These are phyloP conservation scores for Pardosa pseudoannulata DNA, from an alignment of 2,888 invertebrate genomes.

Conservation along the genomic window DNA sequence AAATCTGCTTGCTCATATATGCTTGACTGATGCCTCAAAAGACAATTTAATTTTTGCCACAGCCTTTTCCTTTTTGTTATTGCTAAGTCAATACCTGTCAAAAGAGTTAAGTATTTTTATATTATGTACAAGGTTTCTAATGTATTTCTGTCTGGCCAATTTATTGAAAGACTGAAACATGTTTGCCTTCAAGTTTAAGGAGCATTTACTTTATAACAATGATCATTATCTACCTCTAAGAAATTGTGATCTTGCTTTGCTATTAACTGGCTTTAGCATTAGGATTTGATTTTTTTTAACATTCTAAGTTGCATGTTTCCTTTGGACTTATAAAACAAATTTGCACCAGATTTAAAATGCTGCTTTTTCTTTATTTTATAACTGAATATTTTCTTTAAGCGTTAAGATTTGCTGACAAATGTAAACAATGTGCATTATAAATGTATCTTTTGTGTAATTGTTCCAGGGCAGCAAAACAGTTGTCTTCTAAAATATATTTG, in stretches of 20 bases:
- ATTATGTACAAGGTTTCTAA: too few relatives aligned
- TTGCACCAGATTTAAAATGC: slow-evolving; percentile 59
- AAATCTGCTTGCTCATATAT: too few relatives aligned
- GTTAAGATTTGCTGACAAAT: slow-evolving; percentile 26
- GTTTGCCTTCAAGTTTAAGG: too few relatives aligned
- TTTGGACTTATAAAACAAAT: slow-evolving; percentile 32
- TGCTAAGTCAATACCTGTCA: too few relatives aligned
- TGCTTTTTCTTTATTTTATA: background rate
- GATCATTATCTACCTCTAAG: too few relatives aligned
- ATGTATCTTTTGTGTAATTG: slow-evolving; percentile 3
- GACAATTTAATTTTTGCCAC: too few relatives aligned
- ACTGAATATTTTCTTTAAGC: slow-evolving; percentile 17
- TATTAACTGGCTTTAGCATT: background rate
- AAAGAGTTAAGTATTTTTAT: too few relatives aligned
- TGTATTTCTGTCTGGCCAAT: too few relatives aligned
- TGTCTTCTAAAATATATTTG: slow-evolving; percentile 30
- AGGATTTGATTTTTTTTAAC: slow-evolving; percentile 8
- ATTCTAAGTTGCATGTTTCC: slow-evolving; percentile 43
- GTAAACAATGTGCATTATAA: background rate
- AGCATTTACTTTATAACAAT: too few relatives aligned
- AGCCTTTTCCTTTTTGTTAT: too few relatives aligned
- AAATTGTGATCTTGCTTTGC: slow-evolving; percentile 22
- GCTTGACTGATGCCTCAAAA: too few relatives aligned
- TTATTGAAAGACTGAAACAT: too few relatives aligned
- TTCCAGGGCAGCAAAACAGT: slow-evolving; percentile 56